These are phyloP conservation scores for Drosophila pullipes DNA, from an alignment of 2,888 invertebrate species.

Conservation along the genomic window DNA sequence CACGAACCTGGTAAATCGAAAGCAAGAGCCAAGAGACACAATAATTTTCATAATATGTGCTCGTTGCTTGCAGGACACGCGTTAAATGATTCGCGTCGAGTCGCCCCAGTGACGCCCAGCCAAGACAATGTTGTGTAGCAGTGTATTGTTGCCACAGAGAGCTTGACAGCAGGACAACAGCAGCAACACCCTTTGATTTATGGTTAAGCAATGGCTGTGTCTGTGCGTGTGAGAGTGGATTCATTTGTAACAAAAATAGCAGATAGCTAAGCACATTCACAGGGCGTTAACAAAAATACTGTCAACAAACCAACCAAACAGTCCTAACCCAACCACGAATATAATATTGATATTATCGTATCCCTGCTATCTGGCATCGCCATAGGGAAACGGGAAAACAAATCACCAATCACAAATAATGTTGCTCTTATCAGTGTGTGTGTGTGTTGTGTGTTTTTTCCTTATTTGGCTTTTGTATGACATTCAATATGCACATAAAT, in stretches of 20 bases:
- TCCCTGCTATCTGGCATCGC: background rate
- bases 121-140: background rate
- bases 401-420: constrained; percentile 43
- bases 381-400: constrained; percentile 10
- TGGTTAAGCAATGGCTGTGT: constrained; percentile 7
- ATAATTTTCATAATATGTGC: constrained; percentile 34
- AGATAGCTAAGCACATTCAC: constrained; percentile 7
- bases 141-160: background rate
- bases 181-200: constrained; percentile 36
- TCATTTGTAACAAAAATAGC: constrained; percentile 24
- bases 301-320: background rate
- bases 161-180: constrained; percentile 3
- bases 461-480: constrained; percentile 1
- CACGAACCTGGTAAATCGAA: constrained; percentile 27
- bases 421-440: constrained; percentile 13
- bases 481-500: constrained; percentile 30
- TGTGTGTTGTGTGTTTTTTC: background rate
- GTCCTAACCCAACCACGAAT: constrained; percentile 9
- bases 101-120: constrained; percentile 33
- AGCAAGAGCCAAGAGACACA: background rate
- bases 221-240: constrained; percentile 5
- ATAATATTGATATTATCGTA: background rate
- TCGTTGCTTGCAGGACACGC: constrained; percentile 26
- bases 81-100: constrained; percentile 52
- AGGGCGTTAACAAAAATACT: constrained; percentile 1